phyloP scores from a whole-genome alignment of 2,888 invertebrate species.

The Agrochola lychnidis region DNA sequence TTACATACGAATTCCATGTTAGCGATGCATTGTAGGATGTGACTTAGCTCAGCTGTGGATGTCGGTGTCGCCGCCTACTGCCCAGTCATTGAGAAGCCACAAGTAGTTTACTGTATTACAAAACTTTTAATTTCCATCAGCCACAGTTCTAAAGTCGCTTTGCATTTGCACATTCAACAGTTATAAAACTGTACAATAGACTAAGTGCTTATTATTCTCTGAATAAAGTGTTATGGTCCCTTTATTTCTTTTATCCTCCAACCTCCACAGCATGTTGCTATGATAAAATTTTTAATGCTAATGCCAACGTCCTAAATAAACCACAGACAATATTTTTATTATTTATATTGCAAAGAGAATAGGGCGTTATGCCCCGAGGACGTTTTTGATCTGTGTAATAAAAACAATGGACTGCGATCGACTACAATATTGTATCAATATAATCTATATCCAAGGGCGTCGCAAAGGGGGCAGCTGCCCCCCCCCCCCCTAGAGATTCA shows the following conservation, averaged over 20 bases:
- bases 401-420: conserved; percentile 6
- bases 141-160: conserved; percentile 17
- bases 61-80: not conserved
- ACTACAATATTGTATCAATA: not conserved
- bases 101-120: conserved; percentile 16
- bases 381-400: conserved; percentile 1
- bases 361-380: not conserved
- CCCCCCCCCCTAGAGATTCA: no score
- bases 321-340: not conserved
- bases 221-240: not conserved
- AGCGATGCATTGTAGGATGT: not conserved
- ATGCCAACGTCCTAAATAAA: conserved; percentile 25
- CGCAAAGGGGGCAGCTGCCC: no score
- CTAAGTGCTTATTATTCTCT: conserved; percentile 2
- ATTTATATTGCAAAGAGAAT: conserved; percentile 5
- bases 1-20: no score
- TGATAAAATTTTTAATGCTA: conserved; percentile 11
- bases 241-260: not conserved
- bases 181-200: conserved; percentile 9
- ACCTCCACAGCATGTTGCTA: not conserved
- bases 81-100: conserved; percentile 12
- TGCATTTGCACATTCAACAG: conserved; percentile 23
- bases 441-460: no score
- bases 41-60: not conserved
- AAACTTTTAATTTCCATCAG: conserved; percentile 22